Percentiles rank a stretch among this genome's conserved stretches.
Conservation (phyloP, 1,140 invertebrate species). For the Megalopta genalis region DNA sequence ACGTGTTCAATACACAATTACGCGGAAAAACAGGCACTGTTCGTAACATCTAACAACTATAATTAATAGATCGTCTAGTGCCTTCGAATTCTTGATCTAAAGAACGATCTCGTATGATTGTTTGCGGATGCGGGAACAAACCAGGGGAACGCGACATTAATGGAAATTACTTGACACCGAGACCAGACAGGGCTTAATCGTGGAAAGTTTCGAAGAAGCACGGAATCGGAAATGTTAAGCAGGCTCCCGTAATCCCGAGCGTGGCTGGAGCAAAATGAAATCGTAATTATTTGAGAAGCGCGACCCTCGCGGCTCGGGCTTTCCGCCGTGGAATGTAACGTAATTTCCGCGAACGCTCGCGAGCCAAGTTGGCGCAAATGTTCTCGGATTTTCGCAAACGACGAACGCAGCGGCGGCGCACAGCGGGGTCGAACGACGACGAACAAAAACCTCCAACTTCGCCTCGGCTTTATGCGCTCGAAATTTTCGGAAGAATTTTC, state of each 20-base stretch:
- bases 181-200: neutral
- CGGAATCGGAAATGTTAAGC: neutral
- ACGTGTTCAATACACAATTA: too few species aligned
- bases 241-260: neutral
- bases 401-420: neutral
- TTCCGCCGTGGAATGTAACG: neutral
- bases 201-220: neutral
- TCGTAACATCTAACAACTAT: too few species aligned
- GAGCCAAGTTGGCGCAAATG: neutral
- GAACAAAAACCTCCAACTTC: too few species aligned
- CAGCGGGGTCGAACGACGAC: neutral
- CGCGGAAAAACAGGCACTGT: too few species aligned
- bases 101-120: too few species aligned
- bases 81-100: too few species aligned
- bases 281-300: neutral
- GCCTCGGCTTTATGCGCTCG: too few species aligned
- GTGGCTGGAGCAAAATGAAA: neutral
- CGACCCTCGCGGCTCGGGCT: neutral
- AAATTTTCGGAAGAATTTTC: too few species aligned
- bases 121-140: too few species aligned
- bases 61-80: too few species aligned
- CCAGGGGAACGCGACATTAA: neutral
- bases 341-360: neutral
- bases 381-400: neutral
- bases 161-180: neutral